These are phyloP conservation scores for Gnatocerus cornutus DNA, from an alignment of 2,888 invertebrate species.

Conservation along the genomic window DNA sequence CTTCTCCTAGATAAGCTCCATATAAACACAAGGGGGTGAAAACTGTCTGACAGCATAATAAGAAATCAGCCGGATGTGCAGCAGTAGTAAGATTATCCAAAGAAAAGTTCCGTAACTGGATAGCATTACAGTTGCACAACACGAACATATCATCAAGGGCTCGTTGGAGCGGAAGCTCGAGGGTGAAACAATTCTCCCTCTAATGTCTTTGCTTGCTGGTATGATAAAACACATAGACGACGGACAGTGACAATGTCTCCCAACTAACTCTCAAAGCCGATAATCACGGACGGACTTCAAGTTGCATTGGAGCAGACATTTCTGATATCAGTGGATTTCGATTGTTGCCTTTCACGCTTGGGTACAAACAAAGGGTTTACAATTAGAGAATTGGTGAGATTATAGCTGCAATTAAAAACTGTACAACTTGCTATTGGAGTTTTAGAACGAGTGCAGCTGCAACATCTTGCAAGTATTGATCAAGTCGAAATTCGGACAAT, in stretches of 20 bases:
- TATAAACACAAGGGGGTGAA: constrained; percentile 56
- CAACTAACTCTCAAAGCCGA: constrained; percentile 44
- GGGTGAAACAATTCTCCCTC: constrained; percentile 56
- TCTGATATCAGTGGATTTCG: constrained; percentile 42
- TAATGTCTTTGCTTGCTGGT: constrained; percentile 40
- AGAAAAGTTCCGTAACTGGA: constrained; percentile 55
- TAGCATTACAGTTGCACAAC: constrained; percentile 30
- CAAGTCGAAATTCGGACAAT: no score
- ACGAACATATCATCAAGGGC: constrained; percentile 37
- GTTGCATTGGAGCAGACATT: constrained; percentile 47
- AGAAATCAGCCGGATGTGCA: constrained; percentile 52
- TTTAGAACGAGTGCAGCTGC: background rate
- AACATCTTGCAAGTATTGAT: constrained; percentile 2
- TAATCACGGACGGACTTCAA: constrained; percentile 47
- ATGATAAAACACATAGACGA: constrained; percentile 45
- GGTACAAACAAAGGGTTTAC: constrained; percentile 30
- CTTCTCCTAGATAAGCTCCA: constrained; percentile 52
- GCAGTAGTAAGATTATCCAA: constrained; percentile 46
- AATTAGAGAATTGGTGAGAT: constrained; percentile 17
- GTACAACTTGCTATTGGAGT: background rate
- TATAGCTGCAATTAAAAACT: constrained; percentile 2
- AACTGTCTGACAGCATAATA: constrained; percentile 53
- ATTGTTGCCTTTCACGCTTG: constrained; percentile 42
- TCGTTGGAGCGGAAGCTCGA: constrained; percentile 31
- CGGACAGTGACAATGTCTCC: constrained; percentile 44